These are phyloP conservation scores for Palloptera scutellata DNA, from an alignment of 2,888 invertebrate genomes.

Conservation along the genomic window DNA sequence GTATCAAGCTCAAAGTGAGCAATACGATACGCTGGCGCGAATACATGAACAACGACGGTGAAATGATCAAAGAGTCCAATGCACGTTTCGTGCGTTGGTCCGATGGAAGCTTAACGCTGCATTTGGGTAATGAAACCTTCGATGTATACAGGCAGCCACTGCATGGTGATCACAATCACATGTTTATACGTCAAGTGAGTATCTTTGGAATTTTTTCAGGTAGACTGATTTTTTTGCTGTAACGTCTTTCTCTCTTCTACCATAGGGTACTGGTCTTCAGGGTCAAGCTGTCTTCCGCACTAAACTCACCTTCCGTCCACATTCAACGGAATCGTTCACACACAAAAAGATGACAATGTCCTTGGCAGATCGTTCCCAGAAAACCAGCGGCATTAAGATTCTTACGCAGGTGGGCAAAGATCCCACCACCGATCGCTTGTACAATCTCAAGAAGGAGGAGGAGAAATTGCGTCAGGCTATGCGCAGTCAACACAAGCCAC, in stretches of 20 bases:
- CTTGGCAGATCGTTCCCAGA: slow-evolving; percentile 92
- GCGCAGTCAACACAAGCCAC: slow-evolving; percentile 68
- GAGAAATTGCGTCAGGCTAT: slow-evolving; percentile 91
- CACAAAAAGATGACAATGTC: slow-evolving; percentile 99
- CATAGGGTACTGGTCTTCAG: slow-evolving; percentile 88
- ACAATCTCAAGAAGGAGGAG: slow-evolving; percentile 97
- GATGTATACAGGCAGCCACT: slow-evolving; percentile 95
- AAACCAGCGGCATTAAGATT: slow-evolving; percentile 94
- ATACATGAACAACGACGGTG: slow-evolving; percentile 80
- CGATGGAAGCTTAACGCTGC: slow-evolving; percentile 96
- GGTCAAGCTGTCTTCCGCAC: slow-evolving; percentile 97
- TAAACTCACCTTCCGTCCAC: slow-evolving; percentile 96
- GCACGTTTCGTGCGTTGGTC: slow-evolving; percentile 97
- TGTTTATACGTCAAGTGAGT: slow-evolving; percentile 86
- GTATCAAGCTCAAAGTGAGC: slow-evolving; percentile 92
- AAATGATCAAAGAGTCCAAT: slow-evolving; percentile 88
- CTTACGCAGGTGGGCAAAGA: slow-evolving; percentile 81
- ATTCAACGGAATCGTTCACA: slow-evolving; percentile 98
- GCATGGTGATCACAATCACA: slow-evolving; percentile 96
- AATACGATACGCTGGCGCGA: slow-evolving; percentile 97
- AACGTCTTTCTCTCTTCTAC: background rate
- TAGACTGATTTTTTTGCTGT: background rate
- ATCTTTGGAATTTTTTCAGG: background rate
- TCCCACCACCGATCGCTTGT: slow-evolving; percentile 91
- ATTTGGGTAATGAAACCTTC: slow-evolving; percentile 96